Conservation (phyloP, 2,797 vertebrate species). For the Chromobotia macracanthus region DNA sequence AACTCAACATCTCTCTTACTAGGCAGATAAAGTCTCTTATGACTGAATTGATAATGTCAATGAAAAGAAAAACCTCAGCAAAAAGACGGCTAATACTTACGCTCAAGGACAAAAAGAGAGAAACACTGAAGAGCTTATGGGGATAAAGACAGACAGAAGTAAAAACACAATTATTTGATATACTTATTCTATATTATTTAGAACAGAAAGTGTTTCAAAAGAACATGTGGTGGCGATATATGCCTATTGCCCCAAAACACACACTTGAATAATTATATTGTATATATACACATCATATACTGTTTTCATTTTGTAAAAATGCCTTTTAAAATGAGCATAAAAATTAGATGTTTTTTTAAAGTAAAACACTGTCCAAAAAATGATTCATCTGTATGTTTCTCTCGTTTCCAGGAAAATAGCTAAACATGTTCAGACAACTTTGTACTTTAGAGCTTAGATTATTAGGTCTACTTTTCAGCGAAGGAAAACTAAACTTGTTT, state of each 20-base stretch:
- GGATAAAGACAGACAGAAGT: constrained; percentile 23
- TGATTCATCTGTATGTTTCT: not conserved
- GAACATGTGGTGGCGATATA: no score
- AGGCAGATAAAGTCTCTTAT: constrained; percentile 16
- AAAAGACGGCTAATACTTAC: constrained; percentile 21
- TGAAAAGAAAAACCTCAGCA: constrained; percentile 46
- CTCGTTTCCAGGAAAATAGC: not conserved
- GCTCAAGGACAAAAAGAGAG: constrained; percentile 42
- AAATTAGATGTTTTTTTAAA: no score
- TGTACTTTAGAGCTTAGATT: no score
- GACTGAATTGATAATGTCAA: constrained; percentile 39
- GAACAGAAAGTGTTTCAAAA: not conserved
- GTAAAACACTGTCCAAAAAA: no score
- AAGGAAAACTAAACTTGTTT: no score
- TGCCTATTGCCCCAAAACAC: no score
- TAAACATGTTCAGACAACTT: not conserved
- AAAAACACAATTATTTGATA: not conserved
- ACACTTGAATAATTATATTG: no score
- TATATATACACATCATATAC: no score
- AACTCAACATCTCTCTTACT: constrained; percentile 17
- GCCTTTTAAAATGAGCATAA: no score
- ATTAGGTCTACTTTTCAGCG: no score
- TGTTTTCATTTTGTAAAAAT: no score
- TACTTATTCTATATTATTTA: constrained; percentile 3
- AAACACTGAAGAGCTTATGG: constrained; percentile 21